A percentile compares a stretch with the other conserved stretches of the same genome.
Conservation (phyloP, 1,140 invertebrate genomes). For the Solen grandis region DNA sequence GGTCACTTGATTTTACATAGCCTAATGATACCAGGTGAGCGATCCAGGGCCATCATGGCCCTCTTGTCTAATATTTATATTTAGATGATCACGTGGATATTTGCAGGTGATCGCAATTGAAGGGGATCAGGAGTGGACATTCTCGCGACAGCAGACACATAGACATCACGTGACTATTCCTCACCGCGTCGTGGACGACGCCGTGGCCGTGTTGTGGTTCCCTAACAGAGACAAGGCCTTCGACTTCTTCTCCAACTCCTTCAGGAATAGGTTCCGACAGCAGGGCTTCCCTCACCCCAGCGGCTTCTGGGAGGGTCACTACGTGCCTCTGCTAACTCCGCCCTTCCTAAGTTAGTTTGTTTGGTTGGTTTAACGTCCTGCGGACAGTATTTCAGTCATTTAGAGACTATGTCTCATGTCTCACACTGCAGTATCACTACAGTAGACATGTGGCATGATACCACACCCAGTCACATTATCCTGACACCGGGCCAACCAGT, state of each 20-base stretch:
- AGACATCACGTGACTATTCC: background rate
- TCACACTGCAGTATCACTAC: too few relatives aligned
- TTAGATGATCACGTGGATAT: too few relatives aligned
- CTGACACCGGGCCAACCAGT: too few relatives aligned
- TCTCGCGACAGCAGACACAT: background rate
- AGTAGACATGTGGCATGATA: too few relatives aligned
- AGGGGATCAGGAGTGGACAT: constrained; percentile 27
- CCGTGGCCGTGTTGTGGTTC: constrained; percentile 37
- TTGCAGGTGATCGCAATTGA: constrained; percentile 33
- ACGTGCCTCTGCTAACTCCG: constrained; percentile 10
- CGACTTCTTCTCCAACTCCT: background rate
- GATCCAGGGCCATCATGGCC: too few relatives aligned
- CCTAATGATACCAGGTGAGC: too few relatives aligned
- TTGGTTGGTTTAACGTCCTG: too few relatives aligned
- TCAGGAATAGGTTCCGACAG: constrained; percentile 23
- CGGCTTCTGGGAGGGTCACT: constrained; percentile 16
- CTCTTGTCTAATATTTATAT: too few relatives aligned
- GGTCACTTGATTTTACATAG: too few relatives aligned
- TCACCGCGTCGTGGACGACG: constrained; percentile 6
- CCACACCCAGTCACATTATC: too few relatives aligned
- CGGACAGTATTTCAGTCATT: too few relatives aligned
- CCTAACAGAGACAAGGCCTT: constrained; percentile 13
- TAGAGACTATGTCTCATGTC: too few relatives aligned
- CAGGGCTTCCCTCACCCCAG: constrained; percentile 9
- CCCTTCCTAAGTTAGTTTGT: constrained; percentile 27